Percentiles rank a stretch among this genome's conserved stretches.
Evolutionary conservation across 2,113 vertebrate genomes (phyloP).

Genomic region (Dunckerocampus dactyliophorus): DNA sequence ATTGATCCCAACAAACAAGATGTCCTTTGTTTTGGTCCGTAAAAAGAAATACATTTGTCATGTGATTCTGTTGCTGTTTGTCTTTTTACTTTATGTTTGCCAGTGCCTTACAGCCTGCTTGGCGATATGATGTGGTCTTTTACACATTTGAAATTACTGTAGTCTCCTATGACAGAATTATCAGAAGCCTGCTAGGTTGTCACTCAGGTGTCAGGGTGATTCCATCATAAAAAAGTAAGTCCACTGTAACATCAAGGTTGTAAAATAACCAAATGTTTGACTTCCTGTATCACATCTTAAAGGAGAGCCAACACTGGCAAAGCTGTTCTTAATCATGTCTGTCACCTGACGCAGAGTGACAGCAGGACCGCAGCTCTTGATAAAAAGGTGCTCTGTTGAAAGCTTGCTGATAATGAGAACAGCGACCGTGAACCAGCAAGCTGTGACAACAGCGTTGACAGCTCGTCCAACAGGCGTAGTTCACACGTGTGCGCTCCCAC

Average conservation of each 20-base stretch:
- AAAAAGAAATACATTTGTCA: no score
- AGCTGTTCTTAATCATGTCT: slow-evolving; percentile 24
- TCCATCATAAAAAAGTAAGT: no score
- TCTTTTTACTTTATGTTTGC: no score
- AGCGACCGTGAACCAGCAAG: slow-evolving; percentile 40
- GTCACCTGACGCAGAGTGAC: slow-evolving; percentile 52
- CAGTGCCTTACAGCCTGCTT: no score
- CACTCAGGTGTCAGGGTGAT: no score
- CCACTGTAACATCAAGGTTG: background rate
- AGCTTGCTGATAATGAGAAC: slow-evolving; percentile 55
- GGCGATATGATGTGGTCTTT: no score
- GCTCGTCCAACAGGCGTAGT: slow-evolving; percentile 32
- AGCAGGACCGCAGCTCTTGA: slow-evolving; percentile 42
- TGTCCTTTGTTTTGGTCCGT: no score
- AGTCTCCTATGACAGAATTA: no score
- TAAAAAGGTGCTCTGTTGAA: slow-evolving; percentile 51
- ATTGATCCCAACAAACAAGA: no score
- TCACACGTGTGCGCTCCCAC: slow-evolving; percentile 30
- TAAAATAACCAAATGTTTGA: background rate
- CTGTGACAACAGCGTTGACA: slow-evolving; percentile 51
- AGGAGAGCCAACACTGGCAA: slow-evolving; percentile 12
- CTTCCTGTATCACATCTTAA: background rate
- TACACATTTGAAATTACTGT: no score
- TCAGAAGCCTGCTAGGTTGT: no score
- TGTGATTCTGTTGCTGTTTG: no score